Percentiles rank a stretch among this genome's conserved stretches.
Conservation (phyloP, 1,140 invertebrate species). For the Aethina tumida region DNA sequence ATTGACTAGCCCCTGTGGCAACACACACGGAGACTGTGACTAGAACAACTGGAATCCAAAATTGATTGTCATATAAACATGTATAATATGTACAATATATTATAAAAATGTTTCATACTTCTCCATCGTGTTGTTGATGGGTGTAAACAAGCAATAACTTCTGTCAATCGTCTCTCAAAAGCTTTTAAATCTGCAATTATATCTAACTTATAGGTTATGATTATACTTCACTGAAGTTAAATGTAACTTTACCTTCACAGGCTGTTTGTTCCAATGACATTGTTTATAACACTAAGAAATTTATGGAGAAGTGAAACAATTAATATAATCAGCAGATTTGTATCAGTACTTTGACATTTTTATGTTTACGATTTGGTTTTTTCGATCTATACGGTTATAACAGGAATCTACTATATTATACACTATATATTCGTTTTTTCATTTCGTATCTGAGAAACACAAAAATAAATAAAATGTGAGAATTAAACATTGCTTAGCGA, state of each 20-base stretch:
- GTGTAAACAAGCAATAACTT: constrained; percentile 90
- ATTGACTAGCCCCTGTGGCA: constrained; percentile 86
- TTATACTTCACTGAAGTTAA: constrained; percentile 16
- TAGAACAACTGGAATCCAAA: constrained; percentile 64
- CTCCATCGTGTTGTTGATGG: constrained; percentile 88
- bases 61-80: constrained; percentile 9
- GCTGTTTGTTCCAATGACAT: constrained; percentile 69
- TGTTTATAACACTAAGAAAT: constrained; percentile 15
- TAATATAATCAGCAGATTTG: no score
- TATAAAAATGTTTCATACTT: constrained; percentile 50
- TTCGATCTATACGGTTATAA: no score
- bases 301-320: no score
- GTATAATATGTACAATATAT: constrained; percentile 9
- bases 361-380: no score
- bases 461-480: no score
- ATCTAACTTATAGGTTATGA: constrained; percentile 31
- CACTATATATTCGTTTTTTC: no score
- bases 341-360: no score
- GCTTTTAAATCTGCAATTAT: constrained; percentile 85
- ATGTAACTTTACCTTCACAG: constrained; percentile 52
- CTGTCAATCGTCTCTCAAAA: constrained; percentile 88
- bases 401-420: no score
- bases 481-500: no score
- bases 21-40: constrained; percentile 78
- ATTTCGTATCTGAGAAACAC: no score